Base-by-base conservation (phyloP, 2,113 vertebrate genomes). In the Silurus meridionalis region DNA sequence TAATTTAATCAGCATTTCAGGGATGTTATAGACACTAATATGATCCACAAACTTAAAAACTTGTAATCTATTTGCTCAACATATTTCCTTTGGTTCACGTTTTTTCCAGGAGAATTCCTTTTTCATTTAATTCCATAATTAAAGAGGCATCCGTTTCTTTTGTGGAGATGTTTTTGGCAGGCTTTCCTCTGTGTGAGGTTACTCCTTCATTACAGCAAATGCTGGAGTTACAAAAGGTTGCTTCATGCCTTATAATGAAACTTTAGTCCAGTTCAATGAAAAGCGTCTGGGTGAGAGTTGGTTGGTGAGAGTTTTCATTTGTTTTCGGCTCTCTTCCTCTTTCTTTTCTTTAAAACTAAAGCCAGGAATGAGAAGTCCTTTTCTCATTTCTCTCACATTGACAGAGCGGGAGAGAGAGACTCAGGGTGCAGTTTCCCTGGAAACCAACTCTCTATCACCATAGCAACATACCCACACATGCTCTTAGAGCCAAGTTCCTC, bases 381-480 rank as follows among this genome's bases (percentile, higher is more conserved):
- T 75, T 88, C 88, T 82, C n/a, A 75, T 91, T 87, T 91, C 84
- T 78, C 61, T 58, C 58, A 58, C 60, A 83, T 11, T n/a, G 50
- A 55, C 21, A 75, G 21, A 52, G 50, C 10, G 48, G 25, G 23
- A 55, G 78, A 80, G 28, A 80, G 79, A 6, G 25, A 67, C 60
- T 64, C 58, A 37, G 64, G 86, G 80, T 84, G 53, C 66, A 60
- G 94, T 95, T 95, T 92, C 94, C 94, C 89, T 88, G 92, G 94
- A 94, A 93, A 95, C 92, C 84, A 91, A 91, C 74, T 80, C 89
- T 89, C 89, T 50, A 82, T 87, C 78, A 85, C 91, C 87, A 90
- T 91, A 91, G 88, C 92, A 91, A 93, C 91, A 80, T 88, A 85
- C 83, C 88, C 88, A 83, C 91, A 88, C 75, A 80, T 61, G 28